Conservation (phyloP, 1,140 invertebrate genomes). For the Capitella teleta region DNA sequence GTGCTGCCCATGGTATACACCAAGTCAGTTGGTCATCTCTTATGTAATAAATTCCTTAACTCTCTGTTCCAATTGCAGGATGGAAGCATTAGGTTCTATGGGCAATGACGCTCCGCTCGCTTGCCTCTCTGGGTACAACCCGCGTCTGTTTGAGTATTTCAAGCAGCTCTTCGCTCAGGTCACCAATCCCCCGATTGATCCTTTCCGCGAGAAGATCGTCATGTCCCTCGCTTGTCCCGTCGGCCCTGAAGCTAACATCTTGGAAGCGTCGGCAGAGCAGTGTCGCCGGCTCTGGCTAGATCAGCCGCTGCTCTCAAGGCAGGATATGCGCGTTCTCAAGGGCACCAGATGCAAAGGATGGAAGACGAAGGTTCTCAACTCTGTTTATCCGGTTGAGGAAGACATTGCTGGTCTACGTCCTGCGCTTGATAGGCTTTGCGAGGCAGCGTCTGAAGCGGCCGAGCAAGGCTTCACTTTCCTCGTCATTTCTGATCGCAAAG, state of each 20-base stretch:
- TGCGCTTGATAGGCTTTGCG: constrained; percentile 67
- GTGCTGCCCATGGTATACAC: constrained; percentile 92
- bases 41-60: background rate
- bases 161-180: constrained; percentile 99
- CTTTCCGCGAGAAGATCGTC: constrained; percentile 95
- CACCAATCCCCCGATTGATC: constrained; percentile 99
- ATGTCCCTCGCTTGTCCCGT: constrained; percentile 76
- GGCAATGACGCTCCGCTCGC: constrained; percentile 96
- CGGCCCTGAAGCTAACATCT: constrained; percentile 82
- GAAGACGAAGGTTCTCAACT: constrained; percentile 83
- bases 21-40: constrained; percentile 55
- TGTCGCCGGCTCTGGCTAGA: constrained; percentile 85
- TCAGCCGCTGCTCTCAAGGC: constrained; percentile 86
- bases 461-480: constrained; percentile 70
- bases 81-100: constrained; percentile 98
- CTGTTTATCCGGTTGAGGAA: constrained; percentile 62
- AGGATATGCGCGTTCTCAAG: constrained; percentile 79
- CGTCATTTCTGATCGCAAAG: constrained; percentile 74
- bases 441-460: constrained; percentile 71
- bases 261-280: constrained; percentile 78
- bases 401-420: constrained; percentile 63
- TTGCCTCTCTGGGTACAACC: constrained; percentile 88
- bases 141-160: constrained; percentile 92
- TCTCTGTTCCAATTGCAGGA: constrained; percentile 49
- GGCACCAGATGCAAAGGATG: constrained; percentile 75